These are phyloP conservation scores for Megalopta genalis DNA, from an alignment of 1,140 invertebrate genomes.

Conservation along the genomic window DNA sequence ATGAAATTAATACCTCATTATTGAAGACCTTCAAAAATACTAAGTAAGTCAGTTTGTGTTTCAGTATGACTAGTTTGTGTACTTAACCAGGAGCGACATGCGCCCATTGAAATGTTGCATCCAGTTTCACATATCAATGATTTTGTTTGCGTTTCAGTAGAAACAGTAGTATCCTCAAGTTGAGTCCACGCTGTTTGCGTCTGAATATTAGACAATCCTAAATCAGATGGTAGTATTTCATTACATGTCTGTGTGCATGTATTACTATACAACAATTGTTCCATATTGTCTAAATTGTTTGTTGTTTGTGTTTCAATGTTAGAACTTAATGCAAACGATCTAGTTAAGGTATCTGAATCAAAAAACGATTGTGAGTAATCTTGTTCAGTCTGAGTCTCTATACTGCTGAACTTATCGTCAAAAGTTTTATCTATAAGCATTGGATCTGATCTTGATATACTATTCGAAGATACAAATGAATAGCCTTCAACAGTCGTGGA, in stretches of 20 bases:
- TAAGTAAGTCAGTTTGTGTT: conserved; percentile 78
- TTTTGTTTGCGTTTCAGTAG: conserved; percentile 78
- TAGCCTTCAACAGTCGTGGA: conserved; percentile 54
- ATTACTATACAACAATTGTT: conserved; percentile 80
- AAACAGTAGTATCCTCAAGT: conserved; percentile 73
- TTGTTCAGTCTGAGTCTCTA: conserved; percentile 82
- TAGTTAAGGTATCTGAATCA: conserved; percentile 70
- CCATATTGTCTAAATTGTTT: conserved; percentile 76
- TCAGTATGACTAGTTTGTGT: conserved; percentile 77
- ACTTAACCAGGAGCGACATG: conserved; percentile 69
- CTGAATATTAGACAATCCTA: conserved; percentile 82
- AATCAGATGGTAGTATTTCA: conserved; percentile 80
- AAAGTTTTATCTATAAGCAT: conserved; percentile 74
- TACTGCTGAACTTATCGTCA: conserved; percentile 78
- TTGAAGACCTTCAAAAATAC: conserved; percentile 74
- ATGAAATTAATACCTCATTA: conserved; percentile 51
- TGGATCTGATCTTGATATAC: conserved; percentile 71
- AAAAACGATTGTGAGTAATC: conserved; percentile 73
- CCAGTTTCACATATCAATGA: conserved; percentile 60
- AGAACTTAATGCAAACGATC: conserved; percentile 74
- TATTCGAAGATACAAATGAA: conserved; percentile 46
- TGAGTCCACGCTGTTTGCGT: conserved; percentile 82
- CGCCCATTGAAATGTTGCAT: conserved; percentile 61
- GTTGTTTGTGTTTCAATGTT: conserved; percentile 81
- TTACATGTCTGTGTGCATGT: conserved; percentile 84